phyloP scores from a whole-genome alignment of 2,888 invertebrate genomes.

The Autographa pulchrina region DNA sequence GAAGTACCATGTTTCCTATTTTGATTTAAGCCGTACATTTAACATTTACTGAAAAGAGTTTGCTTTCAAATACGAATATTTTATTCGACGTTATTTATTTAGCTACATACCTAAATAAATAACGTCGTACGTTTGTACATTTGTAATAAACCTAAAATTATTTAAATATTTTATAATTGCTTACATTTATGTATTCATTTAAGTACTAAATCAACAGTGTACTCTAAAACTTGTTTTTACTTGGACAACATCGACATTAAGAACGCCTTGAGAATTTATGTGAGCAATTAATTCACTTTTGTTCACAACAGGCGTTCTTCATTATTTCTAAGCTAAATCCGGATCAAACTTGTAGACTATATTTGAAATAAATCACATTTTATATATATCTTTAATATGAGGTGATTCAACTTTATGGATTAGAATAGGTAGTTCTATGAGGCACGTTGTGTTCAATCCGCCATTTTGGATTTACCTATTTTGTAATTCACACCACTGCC shows the following conservation, averaged over 20 bases:
- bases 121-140: too few species aligned
- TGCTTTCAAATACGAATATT: too few species aligned
- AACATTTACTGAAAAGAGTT: too few species aligned
- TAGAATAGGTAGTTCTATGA: background rate
- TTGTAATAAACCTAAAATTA: too few species aligned
- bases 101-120: too few species aligned
- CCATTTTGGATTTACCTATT: too few species aligned
- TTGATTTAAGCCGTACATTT: too few species aligned
- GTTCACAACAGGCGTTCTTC: slow-evolving; percentile 51
- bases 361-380: background rate
- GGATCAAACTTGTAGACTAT: background rate
- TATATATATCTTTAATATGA: background rate
- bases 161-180: too few species aligned
- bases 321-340: background rate
- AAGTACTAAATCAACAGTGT: background rate
- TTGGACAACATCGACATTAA: slow-evolving; percentile 5
- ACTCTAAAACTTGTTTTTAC: background rate
- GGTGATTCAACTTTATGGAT: background rate
- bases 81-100: too few species aligned
- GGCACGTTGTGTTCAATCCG: background rate
- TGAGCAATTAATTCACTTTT: slow-evolving; percentile 45
- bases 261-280: slow-evolving; percentile 43
- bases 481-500: background rate
- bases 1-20: too few species aligned
- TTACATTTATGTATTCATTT: background rate